Percentiles rank a stretch among this genome's conserved stretches.
Evolutionary conservation across 2,888 invertebrate species (phyloP).

Genomic region (Troilus luridus): DNA sequence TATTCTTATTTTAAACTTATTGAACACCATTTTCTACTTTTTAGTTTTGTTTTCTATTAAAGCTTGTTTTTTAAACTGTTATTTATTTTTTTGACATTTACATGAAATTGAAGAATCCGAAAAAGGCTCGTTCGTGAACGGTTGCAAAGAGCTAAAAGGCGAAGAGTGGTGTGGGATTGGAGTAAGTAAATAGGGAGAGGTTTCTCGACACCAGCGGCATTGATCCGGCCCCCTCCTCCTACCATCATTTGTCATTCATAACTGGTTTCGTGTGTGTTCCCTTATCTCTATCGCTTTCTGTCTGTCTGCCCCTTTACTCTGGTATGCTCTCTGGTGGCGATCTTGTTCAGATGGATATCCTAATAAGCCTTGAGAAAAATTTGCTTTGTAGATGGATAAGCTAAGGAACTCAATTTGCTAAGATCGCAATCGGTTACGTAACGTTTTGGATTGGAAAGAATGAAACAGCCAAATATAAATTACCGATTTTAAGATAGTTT

Average conservation of each 20-base stretch:
- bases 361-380: background rate
- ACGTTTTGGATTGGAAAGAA: background rate
- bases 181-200: slow-evolving; percentile 44
- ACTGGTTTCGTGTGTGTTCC: slow-evolving; percentile 41
- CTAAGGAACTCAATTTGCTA: background rate
- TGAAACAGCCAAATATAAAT: background rate
- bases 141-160: background rate
- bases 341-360: background rate
- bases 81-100: background rate
- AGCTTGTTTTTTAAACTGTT: no score
- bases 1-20: no score
- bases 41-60: no score
- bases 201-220: slow-evolving; percentile 51
- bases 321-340: background rate
- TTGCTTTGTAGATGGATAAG: background rate
- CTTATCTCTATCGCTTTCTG: slow-evolving; percentile 24
- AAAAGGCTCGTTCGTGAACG: background rate
- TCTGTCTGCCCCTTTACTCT: background rate
- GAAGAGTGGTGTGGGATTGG: slow-evolving; percentile 24
- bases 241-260: slow-evolving; percentile 41
- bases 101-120: background rate
- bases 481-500: background rate
- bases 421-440: background rate
- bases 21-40: no score
- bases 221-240: slow-evolving; percentile 63